Evolutionary conservation across 1,140 invertebrate genomes (phyloP), one percentile per base, ranked within the genome.

Genomic region (Linepithema humile): DNA sequence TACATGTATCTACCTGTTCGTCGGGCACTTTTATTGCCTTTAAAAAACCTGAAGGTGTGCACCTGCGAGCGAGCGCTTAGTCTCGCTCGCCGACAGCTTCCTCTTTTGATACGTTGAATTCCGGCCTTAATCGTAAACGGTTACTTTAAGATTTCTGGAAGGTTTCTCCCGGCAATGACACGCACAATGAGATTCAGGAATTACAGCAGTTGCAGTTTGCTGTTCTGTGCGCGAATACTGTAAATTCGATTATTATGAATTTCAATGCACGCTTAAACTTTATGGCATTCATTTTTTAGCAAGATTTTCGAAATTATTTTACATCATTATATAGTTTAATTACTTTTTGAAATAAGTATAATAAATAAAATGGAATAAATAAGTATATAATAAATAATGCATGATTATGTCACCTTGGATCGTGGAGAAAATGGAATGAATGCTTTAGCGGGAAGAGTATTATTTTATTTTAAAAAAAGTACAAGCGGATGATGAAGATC

Each of bases 31-130:
- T 80, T 80, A 80, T 80, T 80, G 64, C 35, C 23, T 23, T 40
- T 53, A 80, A 55, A 80, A 67, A 70, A 80, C 26, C 29, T 64
- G 45, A 55, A 69, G 15, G 35, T 43, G 26, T 40, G 48, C 75
- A 69, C 75, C 75, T 80, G 75, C 75, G 35, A 80, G 17, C 35
- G 38, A 80, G 5, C 64, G 75, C 35, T 80, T 80, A 80, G 75
- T 69, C n/a, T 70, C 48, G 75, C 35, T 80, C 26, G 64, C 64
- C 75, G 75, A 69, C 75, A 80, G 75, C 75, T 80, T 80, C 75
- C 75, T 80, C 75, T 53, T 80, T 70, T 57, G 48, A 80, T 80
- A 40, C 48, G 48, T 69, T 17, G 32, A 23, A 69, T 43, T 32
- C 50, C 53, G 64, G 75, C 12, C 64, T 55, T 29, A 26, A 55